Percentiles rank a stretch among this genome's conserved stretches.
phyloP scores from a whole-genome alignment of 2,888 invertebrate genomes.

The Drosophila meridionalis region DNA sequence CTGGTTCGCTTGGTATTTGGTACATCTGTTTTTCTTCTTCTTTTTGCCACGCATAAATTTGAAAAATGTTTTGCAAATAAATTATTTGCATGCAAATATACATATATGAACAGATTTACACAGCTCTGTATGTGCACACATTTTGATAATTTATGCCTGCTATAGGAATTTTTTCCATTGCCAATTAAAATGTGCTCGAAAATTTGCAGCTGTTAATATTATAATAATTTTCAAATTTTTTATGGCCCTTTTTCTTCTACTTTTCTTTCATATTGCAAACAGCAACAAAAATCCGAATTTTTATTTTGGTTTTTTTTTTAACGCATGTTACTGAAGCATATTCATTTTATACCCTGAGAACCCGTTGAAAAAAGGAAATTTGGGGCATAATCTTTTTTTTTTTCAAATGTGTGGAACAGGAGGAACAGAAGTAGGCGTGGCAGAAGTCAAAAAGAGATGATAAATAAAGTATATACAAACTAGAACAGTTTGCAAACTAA shows the following conservation, averaged over 20 bases:
- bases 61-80: constrained; percentile 55
- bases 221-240: constrained; percentile 26
- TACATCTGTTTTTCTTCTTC: constrained; percentile 38
- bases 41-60: constrained; percentile 41
- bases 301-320: neutral
- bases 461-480: neutral
- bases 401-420: constrained; percentile 11
- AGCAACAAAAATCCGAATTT: constrained; percentile 30
- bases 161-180: constrained; percentile 32
- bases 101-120: constrained; percentile 2
- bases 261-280: constrained; percentile 29
- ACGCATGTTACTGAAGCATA: neutral
- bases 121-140: constrained; percentile 2
- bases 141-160: constrained; percentile 54
- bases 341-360: neutral
- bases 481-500: too few species aligned
- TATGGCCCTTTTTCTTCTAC: constrained; percentile 1
- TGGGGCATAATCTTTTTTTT: neutral
- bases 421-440: neutral
- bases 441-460: neutral
- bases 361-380: neutral
- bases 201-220: constrained; percentile 47
- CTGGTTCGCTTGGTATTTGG: constrained; percentile 23
- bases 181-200: constrained; percentile 49
- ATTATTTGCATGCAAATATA: constrained; percentile 42